These are phyloP conservation scores for Aegotheles bennettii DNA, from an alignment of 2,113 vertebrate species.

Conservation along the genomic window DNA sequence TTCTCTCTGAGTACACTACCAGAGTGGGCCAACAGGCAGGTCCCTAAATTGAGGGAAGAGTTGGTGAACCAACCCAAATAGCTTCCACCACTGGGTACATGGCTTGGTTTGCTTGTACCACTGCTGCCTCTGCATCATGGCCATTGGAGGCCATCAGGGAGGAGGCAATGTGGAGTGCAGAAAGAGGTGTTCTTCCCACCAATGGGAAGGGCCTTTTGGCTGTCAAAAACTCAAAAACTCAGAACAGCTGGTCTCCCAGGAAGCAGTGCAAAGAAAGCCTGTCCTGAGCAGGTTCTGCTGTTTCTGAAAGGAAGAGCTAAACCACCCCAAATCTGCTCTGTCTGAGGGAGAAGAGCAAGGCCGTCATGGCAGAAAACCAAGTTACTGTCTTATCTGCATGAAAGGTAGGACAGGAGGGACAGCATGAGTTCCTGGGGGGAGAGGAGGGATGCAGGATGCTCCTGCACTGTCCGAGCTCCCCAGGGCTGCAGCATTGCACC, in stretches of 20 bases:
- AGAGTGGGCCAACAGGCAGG: neutral
- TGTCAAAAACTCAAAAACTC: neutral
- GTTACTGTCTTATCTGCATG: neutral
- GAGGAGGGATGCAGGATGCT: neutral
- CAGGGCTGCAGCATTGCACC: fast-evolving
- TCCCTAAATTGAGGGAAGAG: neutral
- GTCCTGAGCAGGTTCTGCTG: neutral
- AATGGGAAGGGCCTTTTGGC: neutral
- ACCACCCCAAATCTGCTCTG: neutral
- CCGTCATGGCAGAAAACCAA: neutral
- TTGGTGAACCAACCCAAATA: neutral
- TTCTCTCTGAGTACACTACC: neutral
- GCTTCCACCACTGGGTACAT: fast-evolving
- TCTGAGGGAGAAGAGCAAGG: neutral
- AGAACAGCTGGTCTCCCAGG: neutral
- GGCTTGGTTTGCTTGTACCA: neutral
- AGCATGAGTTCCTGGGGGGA: neutral
- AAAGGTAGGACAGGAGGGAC: neutral
- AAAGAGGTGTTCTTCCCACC: neutral
- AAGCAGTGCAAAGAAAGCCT: neutral
- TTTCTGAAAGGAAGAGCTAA: neutral
- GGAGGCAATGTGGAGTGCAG: neutral
- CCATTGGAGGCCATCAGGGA: neutral
- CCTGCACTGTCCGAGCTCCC: fast-evolving
- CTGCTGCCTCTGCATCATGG: fast-evolving